Evolutionary conservation across 2,888 invertebrate species (phyloP).

Genomic region (Drosophila falleni): DNA sequence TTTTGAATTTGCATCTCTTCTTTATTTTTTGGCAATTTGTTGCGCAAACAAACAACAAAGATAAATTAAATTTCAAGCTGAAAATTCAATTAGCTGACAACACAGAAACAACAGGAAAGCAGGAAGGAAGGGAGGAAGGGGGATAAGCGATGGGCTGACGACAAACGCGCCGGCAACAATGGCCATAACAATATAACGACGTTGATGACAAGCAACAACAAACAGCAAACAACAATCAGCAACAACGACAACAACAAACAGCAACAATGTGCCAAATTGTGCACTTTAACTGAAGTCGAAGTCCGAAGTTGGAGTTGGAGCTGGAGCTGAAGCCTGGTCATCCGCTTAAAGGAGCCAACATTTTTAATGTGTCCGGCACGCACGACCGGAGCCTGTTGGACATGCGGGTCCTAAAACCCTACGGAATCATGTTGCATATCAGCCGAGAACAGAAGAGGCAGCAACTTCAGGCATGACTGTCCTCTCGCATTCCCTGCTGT

Average conservation of each 20-base stretch:
- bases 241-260: slow-evolving; percentile 6
- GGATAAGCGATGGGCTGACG: slow-evolving; percentile 32
- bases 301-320: slow-evolving; percentile 23
- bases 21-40: slow-evolving; percentile 62
- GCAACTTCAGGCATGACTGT: slow-evolving; percentile 16
- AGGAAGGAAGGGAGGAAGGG: slow-evolving; percentile 18
- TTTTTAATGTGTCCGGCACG: slow-evolving; percentile 69
- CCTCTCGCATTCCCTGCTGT: slow-evolving; percentile 21
- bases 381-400: slow-evolving; percentile 47
- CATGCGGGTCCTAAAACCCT: slow-evolving; percentile 32
- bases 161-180: slow-evolving; percentile 60
- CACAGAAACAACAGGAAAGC: slow-evolving; percentile 55
- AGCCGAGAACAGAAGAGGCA: slow-evolving; percentile 31
- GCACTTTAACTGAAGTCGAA: slow-evolving; percentile 62
- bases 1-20: slow-evolving; percentile 47
- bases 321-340: not conserved
- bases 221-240: slow-evolving; percentile 26
- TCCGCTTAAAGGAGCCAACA: slow-evolving; percentile 65
- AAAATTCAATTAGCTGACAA: slow-evolving; percentile 82
- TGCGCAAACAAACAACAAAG: slow-evolving; percentile 76
- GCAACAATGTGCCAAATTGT: slow-evolving; percentile 78
- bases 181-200: slow-evolving; percentile 79
- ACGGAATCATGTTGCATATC: slow-evolving; percentile 40
- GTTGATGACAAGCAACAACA: slow-evolving; percentile 68
- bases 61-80: slow-evolving; percentile 81